Percentiles rank a stretch among this genome's conserved stretches.
Evolutionary conservation across 1,140 invertebrate species (phyloP).

Genomic region (Drosophila trapezifrons): DNA sequence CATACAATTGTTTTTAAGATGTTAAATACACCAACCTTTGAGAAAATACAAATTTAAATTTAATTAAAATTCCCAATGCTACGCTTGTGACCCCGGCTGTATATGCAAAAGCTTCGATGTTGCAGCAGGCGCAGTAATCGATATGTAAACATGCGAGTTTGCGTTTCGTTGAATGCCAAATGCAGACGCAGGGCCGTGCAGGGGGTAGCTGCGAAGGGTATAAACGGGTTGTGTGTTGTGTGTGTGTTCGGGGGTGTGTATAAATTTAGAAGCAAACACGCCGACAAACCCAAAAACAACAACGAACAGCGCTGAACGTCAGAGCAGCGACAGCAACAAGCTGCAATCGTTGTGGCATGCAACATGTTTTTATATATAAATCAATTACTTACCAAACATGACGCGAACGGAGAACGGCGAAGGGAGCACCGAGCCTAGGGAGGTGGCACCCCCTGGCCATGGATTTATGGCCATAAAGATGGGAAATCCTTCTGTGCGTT

Average conservation of each 20-base stretch:
- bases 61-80: not conserved
- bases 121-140: conserved; percentile 68
- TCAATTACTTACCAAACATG: conserved; percentile 79
- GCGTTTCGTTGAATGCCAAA: conserved; percentile 38
- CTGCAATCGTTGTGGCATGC: conserved; percentile 68
- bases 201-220: not conserved
- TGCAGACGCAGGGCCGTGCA: not conserved
- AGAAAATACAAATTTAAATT: not conserved
- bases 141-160: conserved; percentile 78
- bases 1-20: not conserved
- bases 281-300: conserved; percentile 38
- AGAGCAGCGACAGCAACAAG: conserved; percentile 59
- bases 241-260: conserved; percentile 40
- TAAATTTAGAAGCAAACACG: conserved; percentile 73
- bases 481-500: conserved; percentile 34
- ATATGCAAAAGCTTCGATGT: conserved; percentile 24
- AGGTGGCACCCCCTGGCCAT: conserved; percentile 14
- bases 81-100: not conserved
- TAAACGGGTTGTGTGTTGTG: not conserved
- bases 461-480: conserved; percentile 52
- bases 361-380: conserved; percentile 82
- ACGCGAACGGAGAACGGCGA: conserved; percentile 22
- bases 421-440: not conserved
- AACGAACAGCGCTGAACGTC: conserved; percentile 9
- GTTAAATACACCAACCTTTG: not conserved